Base-by-base conservation (phyloP, 2,113 vertebrate species). In the Brienomyrus longianalis region DNA sequence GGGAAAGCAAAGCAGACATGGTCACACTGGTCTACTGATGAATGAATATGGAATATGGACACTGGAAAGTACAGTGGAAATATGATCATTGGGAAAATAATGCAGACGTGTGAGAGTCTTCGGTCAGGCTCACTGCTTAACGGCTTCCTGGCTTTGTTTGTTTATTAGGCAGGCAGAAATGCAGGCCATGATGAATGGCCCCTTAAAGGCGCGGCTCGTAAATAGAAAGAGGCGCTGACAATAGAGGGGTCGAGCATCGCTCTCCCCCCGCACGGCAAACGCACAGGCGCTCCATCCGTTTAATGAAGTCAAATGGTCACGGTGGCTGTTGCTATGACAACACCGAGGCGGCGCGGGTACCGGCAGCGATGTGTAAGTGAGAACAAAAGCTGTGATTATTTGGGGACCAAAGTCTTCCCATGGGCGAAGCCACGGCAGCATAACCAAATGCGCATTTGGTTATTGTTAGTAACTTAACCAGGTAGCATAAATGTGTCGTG, bases 231-330 rank as follows among this genome's bases (percentile, higher is more conserved):
- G 31, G 27, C 5, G 31, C 10, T 87, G 51, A n/a, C 83, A 84
- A 87, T 54, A 21, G 23, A 23, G 15, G 51, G 48, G 50, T 15
- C 10, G 27, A 35, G 74, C 48, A 48, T 87, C 62, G 19, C 27
- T 45, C 62, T 11, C 86, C 84, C 47, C 85, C 86, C 54, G 74
- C 62, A 19, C n/a, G 27, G 62, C 23, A 54, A 54, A 90, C 15
- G 52, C 89, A 87, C 47, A 52, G 85, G 59, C 83, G 50, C 27
- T 87, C 84, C 74, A 27, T 77, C 77, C 52, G 89, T 35, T 86
- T 90, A 90, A 90, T 90, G 89, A 90, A 90, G 85, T 90, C 62
- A 90, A 90, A 90, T 90, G 89, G 89, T 77, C 86, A 48, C 39
- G 48, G 66, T 80, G 62, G 85, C 48, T 87, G 89, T 90, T 90